These are phyloP conservation scores for Lepidonotus clava DNA, from an alignment of 2,888 invertebrate genomes.

Conservation along the genomic window DNA sequence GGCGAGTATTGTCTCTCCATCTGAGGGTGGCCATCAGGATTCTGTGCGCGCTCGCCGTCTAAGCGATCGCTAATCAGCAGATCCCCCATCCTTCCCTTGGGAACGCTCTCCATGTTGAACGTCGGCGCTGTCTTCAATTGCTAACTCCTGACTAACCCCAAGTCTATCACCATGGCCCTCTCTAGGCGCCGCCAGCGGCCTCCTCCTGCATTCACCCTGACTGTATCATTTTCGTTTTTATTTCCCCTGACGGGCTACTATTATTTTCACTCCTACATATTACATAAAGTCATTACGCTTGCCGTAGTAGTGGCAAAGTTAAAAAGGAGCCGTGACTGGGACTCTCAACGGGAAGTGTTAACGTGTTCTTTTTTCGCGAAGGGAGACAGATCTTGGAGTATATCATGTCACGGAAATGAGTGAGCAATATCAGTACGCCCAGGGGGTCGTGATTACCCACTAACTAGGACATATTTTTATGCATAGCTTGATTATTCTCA, in stretches of 20 bases:
- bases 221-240: conserved; percentile 37
- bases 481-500: too few relatives aligned
- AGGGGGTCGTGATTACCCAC: too few relatives aligned
- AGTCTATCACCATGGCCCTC: not conserved
- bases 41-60: not conserved
- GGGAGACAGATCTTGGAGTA: too few relatives aligned
- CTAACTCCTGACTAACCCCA: not conserved
- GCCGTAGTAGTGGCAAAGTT: not conserved
- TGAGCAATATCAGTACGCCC: too few relatives aligned
- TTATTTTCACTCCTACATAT: conserved; percentile 21
- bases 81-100: not conserved
- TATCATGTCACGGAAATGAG: too few relatives aligned
- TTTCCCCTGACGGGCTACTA: not conserved
- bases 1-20: conserved; percentile 24
- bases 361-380: too few relatives aligned
- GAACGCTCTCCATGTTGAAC: not conserved
- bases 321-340: not conserved
- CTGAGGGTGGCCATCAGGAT: conserved; percentile 7
- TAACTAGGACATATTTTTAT: too few relatives aligned
- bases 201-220: conserved; percentile 1
- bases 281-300: conserved; percentile 41
- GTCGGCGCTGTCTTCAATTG: not conserved
- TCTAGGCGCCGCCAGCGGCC: not conserved
- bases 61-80: not conserved
- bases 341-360: too few relatives aligned